Base-by-base conservation (phyloP, 2,888 invertebrate species). In the Andrena camellia region DNA sequence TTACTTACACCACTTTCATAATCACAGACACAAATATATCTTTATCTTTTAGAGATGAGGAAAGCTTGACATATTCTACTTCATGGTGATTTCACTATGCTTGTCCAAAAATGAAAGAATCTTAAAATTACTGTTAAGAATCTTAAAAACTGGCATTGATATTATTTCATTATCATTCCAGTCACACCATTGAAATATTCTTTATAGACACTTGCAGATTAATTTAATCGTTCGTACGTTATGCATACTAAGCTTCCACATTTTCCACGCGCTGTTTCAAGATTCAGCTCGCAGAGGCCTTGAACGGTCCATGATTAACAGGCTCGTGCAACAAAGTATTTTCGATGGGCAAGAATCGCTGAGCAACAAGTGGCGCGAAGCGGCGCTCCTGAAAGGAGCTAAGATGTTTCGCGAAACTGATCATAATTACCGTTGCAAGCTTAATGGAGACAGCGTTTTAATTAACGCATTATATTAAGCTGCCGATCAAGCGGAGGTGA, bases 391-490 rank as follows among this genome's bases (percentile, higher is more conserved):
- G 29, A 33, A 59, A 26, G 31, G 48, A 33, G 54, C 20, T 20
- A 35, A 23, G 52, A n/a, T 20, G 62, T 29, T 29, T 62, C 67
- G n/a, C 17, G 74, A 62, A 74, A 62, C 68, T 17, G 60, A 60
- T 73, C 67, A 62, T 82, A 82, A 82, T 82, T 82, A 82, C 81
- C 66, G 35, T 54, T 33, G 57, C 67, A 26, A 54, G 76, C 33
- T 80, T 75, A 80, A 81, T 81, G 69, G 75, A 80, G 81, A 81
- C 75, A 80, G 82, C 67, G 62, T 82, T 81, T 82, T 83, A 82
- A 83, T 83, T 83, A 82, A 82, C 77, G 67, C n/a, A 64, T 77
- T 77, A 64, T 64, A 72, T 77, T 77, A 83, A 82, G 68, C 66
- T 52, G 83, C 50, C 69, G 68, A 73, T 82, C 74, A 48, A 67